Evolutionary conservation across 2,113 vertebrate genomes (phyloP).

Genomic region (Bagarius yarrelli): DNA sequence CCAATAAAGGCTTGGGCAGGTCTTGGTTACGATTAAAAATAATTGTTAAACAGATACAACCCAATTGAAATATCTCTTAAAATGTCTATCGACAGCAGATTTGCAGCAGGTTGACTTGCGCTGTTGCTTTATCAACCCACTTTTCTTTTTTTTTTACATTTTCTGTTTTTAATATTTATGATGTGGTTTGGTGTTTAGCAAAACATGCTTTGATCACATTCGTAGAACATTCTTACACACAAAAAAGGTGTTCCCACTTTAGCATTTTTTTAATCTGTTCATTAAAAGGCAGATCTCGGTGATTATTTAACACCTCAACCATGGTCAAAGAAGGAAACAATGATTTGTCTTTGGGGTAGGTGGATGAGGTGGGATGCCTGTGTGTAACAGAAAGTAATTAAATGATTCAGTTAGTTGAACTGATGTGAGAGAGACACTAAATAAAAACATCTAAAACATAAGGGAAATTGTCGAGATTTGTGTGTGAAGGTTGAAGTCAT

Average conservation of each 20-base stretch:
- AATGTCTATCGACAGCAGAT: too few relatives aligned
- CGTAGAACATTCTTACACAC: not conserved
- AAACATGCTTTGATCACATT: too few relatives aligned
- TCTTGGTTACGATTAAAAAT: too few relatives aligned
- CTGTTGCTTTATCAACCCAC: too few relatives aligned
- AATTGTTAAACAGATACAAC: too few relatives aligned
- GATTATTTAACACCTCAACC: conserved; percentile 32
- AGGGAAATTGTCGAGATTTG: not conserved
- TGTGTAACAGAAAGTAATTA: conserved; percentile 16
- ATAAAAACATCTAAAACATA: not conserved
- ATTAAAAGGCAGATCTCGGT: not conserved
- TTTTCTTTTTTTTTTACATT: too few relatives aligned
- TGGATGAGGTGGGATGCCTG: conserved; percentile 10
- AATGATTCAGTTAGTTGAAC: conserved; percentile 22
- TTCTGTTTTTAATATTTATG: too few relatives aligned
- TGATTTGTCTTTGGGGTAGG: conserved; percentile 9
- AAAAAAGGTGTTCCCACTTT: not conserved
- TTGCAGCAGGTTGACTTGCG: too few relatives aligned
- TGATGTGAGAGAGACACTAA: not conserved
- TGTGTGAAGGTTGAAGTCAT: not conserved
- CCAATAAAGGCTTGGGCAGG: too few relatives aligned
- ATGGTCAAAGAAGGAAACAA: conserved; percentile 11
- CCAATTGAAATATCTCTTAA: too few relatives aligned
- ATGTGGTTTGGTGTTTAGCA: too few relatives aligned
- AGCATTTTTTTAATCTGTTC: not conserved